Evolutionary conservation across 2,888 invertebrate genomes (phyloP).

Genomic region (Erebia aethiops): DNA sequence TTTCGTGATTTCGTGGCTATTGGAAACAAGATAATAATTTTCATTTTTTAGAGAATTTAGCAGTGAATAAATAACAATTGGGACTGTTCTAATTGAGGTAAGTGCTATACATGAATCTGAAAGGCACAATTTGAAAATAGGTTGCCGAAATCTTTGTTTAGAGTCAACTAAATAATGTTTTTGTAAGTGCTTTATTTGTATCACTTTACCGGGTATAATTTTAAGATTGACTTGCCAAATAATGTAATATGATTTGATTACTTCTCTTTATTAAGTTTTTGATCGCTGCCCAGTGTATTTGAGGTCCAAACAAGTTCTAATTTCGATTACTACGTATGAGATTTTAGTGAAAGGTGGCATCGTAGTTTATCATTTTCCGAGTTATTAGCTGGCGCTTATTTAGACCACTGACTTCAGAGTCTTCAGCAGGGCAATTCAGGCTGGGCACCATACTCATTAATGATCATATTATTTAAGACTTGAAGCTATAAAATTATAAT

Average conservation of each 20-base stretch:
- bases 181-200: neutral
- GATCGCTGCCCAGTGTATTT: too few relatives aligned
- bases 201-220: slow-evolving; percentile 8
- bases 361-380: neutral
- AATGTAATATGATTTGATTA: slow-evolving; percentile 5
- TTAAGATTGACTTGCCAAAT: neutral
- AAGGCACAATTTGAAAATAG: neutral
- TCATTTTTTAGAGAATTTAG: slow-evolving; percentile 37
- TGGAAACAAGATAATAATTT: slow-evolving; percentile 32
- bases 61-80: neutral
- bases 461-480: too few relatives aligned
- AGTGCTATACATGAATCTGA: neutral
- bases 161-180: neutral
- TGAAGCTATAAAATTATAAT: too few relatives aligned
- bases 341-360: neutral
- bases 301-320: neutral
- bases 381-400: neutral
- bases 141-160: neutral
- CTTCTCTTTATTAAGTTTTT: neutral
- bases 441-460: too few relatives aligned
- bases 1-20: slow-evolving; percentile 61
- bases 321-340: neutral
- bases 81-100: slow-evolving; percentile 14
- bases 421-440: neutral
- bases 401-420: neutral